phyloP scores from a whole-genome alignment of 2,797 vertebrate species.

The Xerus rutilus region DNA sequence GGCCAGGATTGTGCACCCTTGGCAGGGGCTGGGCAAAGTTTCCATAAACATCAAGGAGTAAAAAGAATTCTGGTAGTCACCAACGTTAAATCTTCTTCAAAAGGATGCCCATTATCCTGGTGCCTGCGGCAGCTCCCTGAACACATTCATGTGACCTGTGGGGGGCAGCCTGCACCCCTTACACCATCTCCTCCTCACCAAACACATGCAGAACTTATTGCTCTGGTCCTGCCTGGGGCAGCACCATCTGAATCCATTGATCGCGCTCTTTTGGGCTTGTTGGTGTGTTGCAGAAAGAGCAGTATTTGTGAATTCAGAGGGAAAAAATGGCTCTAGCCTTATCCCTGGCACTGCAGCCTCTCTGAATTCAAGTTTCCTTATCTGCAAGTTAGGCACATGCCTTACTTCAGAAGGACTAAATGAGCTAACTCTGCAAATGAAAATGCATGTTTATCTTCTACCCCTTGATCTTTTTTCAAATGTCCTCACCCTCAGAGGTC shows the following conservation, averaged over 20 bases:
- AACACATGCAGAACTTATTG: background rate
- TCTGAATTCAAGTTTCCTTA: background rate
- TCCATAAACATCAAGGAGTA: slow-evolving; percentile 68
- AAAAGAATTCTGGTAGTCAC: slow-evolving; percentile 10
- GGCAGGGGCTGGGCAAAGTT: slow-evolving; percentile 20
- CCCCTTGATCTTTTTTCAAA: background rate
- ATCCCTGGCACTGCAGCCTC: background rate
- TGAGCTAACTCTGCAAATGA: background rate
- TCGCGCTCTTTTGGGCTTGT: background rate
- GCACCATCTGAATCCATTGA: slow-evolving; percentile 36
- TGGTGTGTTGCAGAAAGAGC: background rate
- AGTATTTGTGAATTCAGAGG: background rate
- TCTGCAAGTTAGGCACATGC: background rate
- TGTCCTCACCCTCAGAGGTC: background rate
- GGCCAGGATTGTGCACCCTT: background rate
- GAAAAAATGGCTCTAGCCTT: too few species aligned
- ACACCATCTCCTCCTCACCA: background rate
- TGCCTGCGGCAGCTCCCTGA: slow-evolving; percentile 65
- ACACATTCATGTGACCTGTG: slow-evolving; percentile 66
- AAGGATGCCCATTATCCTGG: slow-evolving; percentile 66
- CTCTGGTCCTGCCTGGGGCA: too few species aligned
- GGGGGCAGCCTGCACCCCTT: background rate
- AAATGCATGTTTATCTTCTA: background rate
- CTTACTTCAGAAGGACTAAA: background rate
- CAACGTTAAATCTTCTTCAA: slow-evolving; percentile 50